phyloP scores from a whole-genome alignment of 2,113 vertebrate genomes.

The Aviceda subcristata region DNA sequence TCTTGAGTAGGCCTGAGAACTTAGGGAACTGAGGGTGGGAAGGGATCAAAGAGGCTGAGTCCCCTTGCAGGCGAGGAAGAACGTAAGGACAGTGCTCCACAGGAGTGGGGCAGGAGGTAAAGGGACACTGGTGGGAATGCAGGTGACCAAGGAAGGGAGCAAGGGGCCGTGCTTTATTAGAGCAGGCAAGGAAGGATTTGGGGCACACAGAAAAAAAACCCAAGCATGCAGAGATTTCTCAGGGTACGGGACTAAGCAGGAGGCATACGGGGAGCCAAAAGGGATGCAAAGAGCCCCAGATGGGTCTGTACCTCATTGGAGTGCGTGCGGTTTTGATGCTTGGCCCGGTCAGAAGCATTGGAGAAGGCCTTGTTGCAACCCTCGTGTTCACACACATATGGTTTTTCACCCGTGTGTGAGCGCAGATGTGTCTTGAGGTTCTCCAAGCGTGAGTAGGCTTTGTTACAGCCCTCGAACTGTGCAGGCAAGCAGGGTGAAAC shows the following conservation, averaged over 20 bases:
- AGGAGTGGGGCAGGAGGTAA: not conserved
- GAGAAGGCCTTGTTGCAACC: slow-evolving; percentile 98
- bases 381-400: slow-evolving; percentile 95
- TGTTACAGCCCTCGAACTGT: slow-evolving; percentile 97
- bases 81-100: accelerated
- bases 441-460: slow-evolving; percentile 97
- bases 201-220: accelerated
- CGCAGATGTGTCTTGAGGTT: slow-evolving; percentile 96
- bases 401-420: slow-evolving; percentile 95
- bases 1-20: accelerated
- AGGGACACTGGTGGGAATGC: not conserved
- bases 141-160: not conserved
- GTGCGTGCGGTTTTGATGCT: slow-evolving; percentile 97
- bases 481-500: not conserved
- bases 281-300: not conserved
- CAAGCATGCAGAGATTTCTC: not conserved
- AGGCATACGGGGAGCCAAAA: accelerated
- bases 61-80: not conserved
- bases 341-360: slow-evolving; percentile 94
- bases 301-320: slow-evolving; percentile 87
- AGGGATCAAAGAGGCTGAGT: not conserved
- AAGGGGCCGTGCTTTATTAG: accelerated
- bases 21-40: not conserved
- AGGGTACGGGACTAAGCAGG: accelerated
- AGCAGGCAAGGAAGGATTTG: not conserved